These are phyloP conservation scores for Teleiodes luculella DNA, from an alignment of 2,888 invertebrate genomes.

Conservation along the genomic window DNA sequence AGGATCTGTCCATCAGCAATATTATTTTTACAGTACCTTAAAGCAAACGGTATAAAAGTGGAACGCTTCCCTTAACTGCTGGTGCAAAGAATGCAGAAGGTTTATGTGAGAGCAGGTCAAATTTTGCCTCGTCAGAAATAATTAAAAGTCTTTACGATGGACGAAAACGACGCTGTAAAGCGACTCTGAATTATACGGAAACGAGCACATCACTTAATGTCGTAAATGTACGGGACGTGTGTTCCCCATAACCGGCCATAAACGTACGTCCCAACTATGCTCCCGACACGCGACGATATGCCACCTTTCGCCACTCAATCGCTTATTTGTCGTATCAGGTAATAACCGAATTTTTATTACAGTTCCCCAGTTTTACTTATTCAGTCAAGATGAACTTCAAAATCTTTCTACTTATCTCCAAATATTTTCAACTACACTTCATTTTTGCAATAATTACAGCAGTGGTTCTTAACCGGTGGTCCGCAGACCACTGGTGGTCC, in stretches of 20 bases:
- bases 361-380: neutral
- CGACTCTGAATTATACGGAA: slow-evolving; percentile 25
- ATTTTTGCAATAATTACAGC: neutral
- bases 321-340: neutral
- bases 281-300: neutral
- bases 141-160: slow-evolving; percentile 73
- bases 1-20: slow-evolving; percentile 35
- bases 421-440: neutral
- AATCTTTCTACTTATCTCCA: neutral
- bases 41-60: slow-evolving; percentile 35
- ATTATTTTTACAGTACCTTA: slow-evolving; percentile 74
- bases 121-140: slow-evolving; percentile 65
- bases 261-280: too few species aligned
- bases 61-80: neutral
- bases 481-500: too few species aligned
- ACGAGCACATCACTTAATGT: slow-evolving; percentile 48
- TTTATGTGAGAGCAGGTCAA: slow-evolving; percentile 66
- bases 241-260: slow-evolving; percentile 9
- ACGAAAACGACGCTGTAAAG: slow-evolving; percentile 11
- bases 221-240: slow-evolving; percentile 46
- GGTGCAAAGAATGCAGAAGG: slow-evolving; percentile 51
- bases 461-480: too few species aligned
- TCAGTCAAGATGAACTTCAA: neutral
- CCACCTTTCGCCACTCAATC: neutral
- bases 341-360: neutral